Evolutionary conservation across 2,113 vertebrate species (phyloP).

Genomic region (Tor tambroides): DNA sequence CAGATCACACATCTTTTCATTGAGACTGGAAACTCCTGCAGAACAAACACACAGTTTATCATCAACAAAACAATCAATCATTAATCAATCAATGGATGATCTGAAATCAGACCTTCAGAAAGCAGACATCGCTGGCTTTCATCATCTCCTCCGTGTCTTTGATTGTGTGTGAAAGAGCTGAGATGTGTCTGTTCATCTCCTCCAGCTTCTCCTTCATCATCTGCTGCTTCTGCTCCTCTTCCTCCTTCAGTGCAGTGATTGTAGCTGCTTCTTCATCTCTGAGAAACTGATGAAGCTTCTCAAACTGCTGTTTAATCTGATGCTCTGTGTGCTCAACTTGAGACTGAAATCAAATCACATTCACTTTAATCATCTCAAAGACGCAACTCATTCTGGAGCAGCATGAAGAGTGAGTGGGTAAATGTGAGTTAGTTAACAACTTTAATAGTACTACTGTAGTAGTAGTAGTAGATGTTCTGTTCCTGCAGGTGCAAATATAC

Average conservation of each 20-base stretch:
- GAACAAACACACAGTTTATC: background rate
- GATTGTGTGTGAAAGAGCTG: no score
- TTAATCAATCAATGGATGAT: no score
- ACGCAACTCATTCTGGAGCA: background rate
- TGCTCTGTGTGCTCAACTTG: background rate
- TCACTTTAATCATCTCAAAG: background rate
- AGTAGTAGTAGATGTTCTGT: background rate
- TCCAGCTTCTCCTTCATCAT: no score
- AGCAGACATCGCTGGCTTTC: no score
- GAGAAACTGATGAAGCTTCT: no score
- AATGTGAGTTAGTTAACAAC: background rate
- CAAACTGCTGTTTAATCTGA: no score
- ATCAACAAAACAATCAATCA: background rate
- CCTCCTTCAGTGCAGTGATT: no score
- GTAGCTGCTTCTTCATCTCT: no score
- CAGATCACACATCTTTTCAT: constrained; percentile 6
- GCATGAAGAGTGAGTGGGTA: background rate
- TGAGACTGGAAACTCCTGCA: background rate
- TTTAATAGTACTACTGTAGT: background rate
- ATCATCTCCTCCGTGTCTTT: no score
- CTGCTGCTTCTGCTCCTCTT: no score
- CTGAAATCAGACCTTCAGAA: no score
- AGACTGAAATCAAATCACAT: background rate
- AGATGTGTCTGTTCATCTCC: no score
- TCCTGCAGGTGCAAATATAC: background rate